phyloP scores from a whole-genome alignment of 2,888 invertebrate genomes.

The Hypomecis atomaria region DNA sequence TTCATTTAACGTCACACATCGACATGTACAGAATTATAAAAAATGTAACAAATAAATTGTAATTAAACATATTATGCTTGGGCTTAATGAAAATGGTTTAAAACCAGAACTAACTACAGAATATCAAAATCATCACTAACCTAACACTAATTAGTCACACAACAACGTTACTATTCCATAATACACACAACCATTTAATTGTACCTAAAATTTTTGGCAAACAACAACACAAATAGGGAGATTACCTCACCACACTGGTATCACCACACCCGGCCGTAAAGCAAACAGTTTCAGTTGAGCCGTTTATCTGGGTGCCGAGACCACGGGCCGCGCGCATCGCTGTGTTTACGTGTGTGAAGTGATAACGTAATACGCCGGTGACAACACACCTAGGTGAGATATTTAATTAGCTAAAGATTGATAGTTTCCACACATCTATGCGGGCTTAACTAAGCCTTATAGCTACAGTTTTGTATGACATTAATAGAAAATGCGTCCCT shows the following conservation, averaged over 20 bases:
- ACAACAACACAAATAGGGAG: slow-evolving; percentile 31
- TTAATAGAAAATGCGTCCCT: not conserved
- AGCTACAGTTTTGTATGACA: not conserved
- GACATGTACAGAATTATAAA: no score
- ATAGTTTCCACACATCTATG: slow-evolving; percentile 8
- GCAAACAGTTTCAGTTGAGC: slow-evolving; percentile 37
- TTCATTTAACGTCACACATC: no score
- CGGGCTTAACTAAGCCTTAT: not conserved
- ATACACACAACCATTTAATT: not conserved
- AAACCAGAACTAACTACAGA: no score
- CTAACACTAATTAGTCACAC: no score
- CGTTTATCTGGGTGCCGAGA: slow-evolving; percentile 60
- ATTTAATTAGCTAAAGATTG: slow-evolving; percentile 19
- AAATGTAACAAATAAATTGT: no score
- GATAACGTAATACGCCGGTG: slow-evolving; percentile 63
- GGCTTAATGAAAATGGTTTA: no score
- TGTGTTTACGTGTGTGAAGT: slow-evolving; percentile 65
- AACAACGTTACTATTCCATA: not conserved
- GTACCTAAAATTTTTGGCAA: not conserved
- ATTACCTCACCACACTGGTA: slow-evolving; percentile 49
- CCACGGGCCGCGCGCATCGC: slow-evolving; percentile 44
- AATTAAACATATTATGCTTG: no score
- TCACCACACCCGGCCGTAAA: slow-evolving; percentile 52
- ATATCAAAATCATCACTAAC: no score
- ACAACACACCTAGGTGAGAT: slow-evolving; percentile 39